Base-by-base conservation (phyloP, 2,888 invertebrate genomes). In the Leucania comma region DNA sequence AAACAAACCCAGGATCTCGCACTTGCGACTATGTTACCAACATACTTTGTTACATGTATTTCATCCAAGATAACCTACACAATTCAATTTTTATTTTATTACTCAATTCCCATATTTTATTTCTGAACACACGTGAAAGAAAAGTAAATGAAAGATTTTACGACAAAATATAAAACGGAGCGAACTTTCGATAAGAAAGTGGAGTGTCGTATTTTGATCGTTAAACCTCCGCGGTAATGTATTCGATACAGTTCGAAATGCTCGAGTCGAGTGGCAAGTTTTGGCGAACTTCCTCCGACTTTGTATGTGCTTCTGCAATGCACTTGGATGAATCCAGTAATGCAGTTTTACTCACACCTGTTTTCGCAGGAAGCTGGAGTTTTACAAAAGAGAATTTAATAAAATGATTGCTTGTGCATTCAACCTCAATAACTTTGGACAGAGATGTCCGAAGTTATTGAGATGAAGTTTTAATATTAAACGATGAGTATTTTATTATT, bases 141-240 rank as follows among this genome's bases (percentile, higher is more conserved):
- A 77, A 74, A 77, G 68, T 68, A 80, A 80, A 83, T 80, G 74
- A 85, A 83, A 83, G 61, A 76, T 71, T 83, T 85, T 83, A 85
- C 70, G 77, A 77, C 69, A 64, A 82, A 29, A 68, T 83, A 75
- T 83, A 80, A 83, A 83, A 80, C 67, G 67, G 48, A 72, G 61
- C 38, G 53, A 71, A 75, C 68, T 82, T 79, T 71, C 61, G 73
- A 84, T 79, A 83, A 85, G 77, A 77, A 68, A 83, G 70, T 80
- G 48, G 69, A 64, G 67, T 75, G 74, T 71, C 72, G 78, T 71
- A 80, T 83, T 80, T 75, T 75, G 65, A 75, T 83, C 83, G 74
- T 83, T 72, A 82, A 74, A 77, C 66, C 69, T 82, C 68, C 46
- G 54, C 62, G 48, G 81, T 75, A 83, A 83, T 72, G 58, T 82